These are phyloP conservation scores for Hirudinaria manillensis DNA, from an alignment of 2,888 invertebrate genomes.

Conservation along the genomic window DNA sequence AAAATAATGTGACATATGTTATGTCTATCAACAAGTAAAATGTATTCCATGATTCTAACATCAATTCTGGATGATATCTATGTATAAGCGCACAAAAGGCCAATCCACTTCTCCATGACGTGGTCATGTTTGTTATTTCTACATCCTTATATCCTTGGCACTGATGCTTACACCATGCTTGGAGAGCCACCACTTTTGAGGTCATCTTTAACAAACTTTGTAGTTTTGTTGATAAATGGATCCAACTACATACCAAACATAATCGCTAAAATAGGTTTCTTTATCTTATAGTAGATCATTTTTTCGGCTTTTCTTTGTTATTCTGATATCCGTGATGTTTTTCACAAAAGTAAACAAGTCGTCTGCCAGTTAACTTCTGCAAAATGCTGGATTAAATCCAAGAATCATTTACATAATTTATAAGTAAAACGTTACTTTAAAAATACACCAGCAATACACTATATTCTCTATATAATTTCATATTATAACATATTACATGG, in stretches of 20 bases:
- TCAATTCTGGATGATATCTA: slow-evolving; percentile 87
- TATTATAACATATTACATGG: too few relatives aligned
- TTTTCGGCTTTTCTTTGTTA: too few relatives aligned
- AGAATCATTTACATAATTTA: background rate
- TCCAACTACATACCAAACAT: background rate
- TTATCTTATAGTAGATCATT: background rate
- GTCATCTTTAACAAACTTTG: slow-evolving; percentile 28
- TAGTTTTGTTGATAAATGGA: background rate
- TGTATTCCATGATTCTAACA: slow-evolving; percentile 65
- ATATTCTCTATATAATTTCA: background rate
- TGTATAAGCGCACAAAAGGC: slow-evolving; percentile 94
- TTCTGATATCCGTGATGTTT: background rate
- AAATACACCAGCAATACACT: background rate
- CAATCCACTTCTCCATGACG: slow-evolving; percentile 87
- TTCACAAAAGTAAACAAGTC: slow-evolving; percentile 15
- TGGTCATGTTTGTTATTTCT: slow-evolving; percentile 85
- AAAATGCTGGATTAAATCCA: background rate
- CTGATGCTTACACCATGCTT: slow-evolving; percentile 83
- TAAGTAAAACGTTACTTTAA: background rate
- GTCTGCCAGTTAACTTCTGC: slow-evolving; percentile 5
- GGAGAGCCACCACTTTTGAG: slow-evolving; percentile 72
- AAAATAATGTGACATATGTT: slow-evolving; percentile 2
- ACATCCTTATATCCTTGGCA: slow-evolving; percentile 84
- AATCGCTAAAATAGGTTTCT: background rate
- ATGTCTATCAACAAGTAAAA: background rate